Percentiles rank a stretch among this genome's conserved stretches.
These are phyloP conservation scores for Sebastes kiyomatsui DNA, from an alignment of 2,797 vertebrate species.

Conservation along the genomic window DNA sequence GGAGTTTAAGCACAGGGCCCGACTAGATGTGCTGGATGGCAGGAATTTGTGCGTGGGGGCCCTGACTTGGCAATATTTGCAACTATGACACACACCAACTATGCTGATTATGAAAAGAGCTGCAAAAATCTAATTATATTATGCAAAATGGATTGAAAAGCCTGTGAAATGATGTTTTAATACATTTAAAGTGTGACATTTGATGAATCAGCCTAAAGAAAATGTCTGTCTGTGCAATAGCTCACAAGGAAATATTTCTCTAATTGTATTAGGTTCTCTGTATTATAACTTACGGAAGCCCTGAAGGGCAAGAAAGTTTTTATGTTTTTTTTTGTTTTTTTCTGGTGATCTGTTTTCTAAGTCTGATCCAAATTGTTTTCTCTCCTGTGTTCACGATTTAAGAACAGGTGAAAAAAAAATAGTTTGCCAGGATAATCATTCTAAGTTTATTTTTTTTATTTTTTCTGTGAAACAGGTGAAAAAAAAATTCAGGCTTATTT, in stretches of 20 bases:
- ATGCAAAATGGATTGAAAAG: slow-evolving; percentile 59
- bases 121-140: slow-evolving; percentile 54
- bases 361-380: no score
- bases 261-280: not conserved
- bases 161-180: slow-evolving; percentile 48
- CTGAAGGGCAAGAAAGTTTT: no score
- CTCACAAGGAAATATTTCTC: slow-evolving; percentile 3
- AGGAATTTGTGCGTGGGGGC: slow-evolving; percentile 1
- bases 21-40: slow-evolving; percentile 29
- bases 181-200: slow-evolving; percentile 42
- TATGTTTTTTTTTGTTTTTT: no score
- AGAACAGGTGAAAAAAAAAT: no score
- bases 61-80: slow-evolving; percentile 43
- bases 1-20: slow-evolving; percentile 26
- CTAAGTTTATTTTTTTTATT: no score
- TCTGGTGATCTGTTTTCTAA: no score
- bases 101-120: slow-evolving; percentile 53
- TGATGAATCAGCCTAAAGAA: slow-evolving; percentile 41
- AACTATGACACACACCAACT: slow-evolving; percentile 43
- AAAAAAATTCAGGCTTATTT: no score
- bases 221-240: not conserved
- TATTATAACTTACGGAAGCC: not conserved
- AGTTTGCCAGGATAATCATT: no score
- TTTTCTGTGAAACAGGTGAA: no score
- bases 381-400: no score